Evolutionary conservation across 1,140 invertebrate species (phyloP), one percentile per base, ranked within the genome.

Genomic region (Cotesia typhae): DNA sequence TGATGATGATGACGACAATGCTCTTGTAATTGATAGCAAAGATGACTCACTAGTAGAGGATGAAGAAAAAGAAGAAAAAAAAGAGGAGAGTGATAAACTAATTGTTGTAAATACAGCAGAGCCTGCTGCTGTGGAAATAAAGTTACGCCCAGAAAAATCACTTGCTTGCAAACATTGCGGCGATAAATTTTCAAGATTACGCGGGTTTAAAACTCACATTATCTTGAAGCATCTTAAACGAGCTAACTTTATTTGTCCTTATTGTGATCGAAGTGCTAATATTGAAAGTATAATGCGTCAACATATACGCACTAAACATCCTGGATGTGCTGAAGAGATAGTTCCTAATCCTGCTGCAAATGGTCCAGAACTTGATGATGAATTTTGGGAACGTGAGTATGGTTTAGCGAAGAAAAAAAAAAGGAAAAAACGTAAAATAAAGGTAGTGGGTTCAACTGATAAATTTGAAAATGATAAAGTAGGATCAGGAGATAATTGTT

Each of bases 321-420:
- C 76, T 2, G 76, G 75, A 10, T 10, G 70, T 2, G 51, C 73
- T 0, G 83, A 83, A 14, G 80, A 75, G 7, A 69, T 84, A 0
- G 64, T 82, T 17, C 38, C 67, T 0, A 87, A 87, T 80, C 75
- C 80, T 3, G 59, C 68, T 0, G 74, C 67, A 0, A 67, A 69
- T 7, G 73, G 65, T 4, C 63, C 71, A 0, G 79, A 84, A 35
- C 67, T 86, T 9, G 81, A 72, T 0, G 76, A 83, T 14, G 83
- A 85, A 14, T 87, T 87, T 67, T 88, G 86, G 86, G 75, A 76
- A 10, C 80, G 80, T 0, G 86, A 88, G 14, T 88, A 87, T 20
- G 84, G 84, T 4, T 60, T 86, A 0, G 36, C 78, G 0, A 67
- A 67, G 0, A 71, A 74, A 0, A 79, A 76, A 0, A 81, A 80